phyloP scores from a whole-genome alignment of 2,888 invertebrate species.

The Heliconius ismenius region DNA sequence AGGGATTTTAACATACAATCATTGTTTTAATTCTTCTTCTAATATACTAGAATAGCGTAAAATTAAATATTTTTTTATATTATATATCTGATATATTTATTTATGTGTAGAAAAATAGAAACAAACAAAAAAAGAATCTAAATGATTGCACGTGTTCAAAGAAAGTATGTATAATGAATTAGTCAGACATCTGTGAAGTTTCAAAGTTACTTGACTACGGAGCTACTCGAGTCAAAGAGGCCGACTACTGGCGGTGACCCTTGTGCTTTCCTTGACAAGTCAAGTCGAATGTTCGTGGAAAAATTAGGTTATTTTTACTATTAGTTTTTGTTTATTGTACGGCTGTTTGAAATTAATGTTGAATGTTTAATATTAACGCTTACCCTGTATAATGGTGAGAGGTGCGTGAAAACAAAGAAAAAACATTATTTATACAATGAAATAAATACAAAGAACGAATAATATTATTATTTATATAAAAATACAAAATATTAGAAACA shows the following conservation, averaged over 20 bases:
- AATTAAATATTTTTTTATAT: background rate
- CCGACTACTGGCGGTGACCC: constrained; percentile 25
- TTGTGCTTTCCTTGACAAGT: constrained; percentile 22
- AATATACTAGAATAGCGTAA: background rate
- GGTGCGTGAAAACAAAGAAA: constrained; percentile 2
- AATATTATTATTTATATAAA: too few relatives aligned
- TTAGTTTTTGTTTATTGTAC: constrained; percentile 7
- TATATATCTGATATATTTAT: background rate
- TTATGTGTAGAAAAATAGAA: background rate
- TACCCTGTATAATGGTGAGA: background rate
- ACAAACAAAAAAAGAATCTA: background rate
- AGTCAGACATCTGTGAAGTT: constrained; percentile 25
- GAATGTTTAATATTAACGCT: background rate
- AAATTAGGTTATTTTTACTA: constrained; percentile 19
- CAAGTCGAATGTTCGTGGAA: constrained; percentile 12
- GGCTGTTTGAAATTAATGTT: background rate
- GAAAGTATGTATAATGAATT: constrained; percentile 25
- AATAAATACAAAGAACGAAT: background rate
- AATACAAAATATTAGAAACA: too few relatives aligned
- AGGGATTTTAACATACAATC: too few relatives aligned
- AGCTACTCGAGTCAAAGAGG: constrained; percentile 24
- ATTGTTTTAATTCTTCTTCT: background rate
- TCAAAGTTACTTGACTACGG: constrained; percentile 16
- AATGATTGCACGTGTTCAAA: constrained; percentile 18
- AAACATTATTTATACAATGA: background rate